Evolutionary conservation across 1,140 invertebrate species (phyloP).

Genomic region (Brachionus paranguensis): DNA sequence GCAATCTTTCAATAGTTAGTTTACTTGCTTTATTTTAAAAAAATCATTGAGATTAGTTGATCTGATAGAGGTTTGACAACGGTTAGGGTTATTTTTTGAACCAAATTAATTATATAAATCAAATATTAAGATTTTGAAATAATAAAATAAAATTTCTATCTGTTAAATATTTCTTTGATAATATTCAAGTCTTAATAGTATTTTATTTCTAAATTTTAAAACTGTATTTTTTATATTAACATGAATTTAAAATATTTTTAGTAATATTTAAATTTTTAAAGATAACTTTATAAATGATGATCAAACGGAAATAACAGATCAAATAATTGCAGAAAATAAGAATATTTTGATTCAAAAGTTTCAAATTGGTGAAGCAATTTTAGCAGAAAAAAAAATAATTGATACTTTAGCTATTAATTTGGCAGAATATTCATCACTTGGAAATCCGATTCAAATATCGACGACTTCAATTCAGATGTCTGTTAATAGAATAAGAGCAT

Average conservation of each 20-base stretch:
- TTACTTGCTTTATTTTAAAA: too few relatives aligned
- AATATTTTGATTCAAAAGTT: slow-evolving; percentile 18
- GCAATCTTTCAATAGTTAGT: too few relatives aligned
- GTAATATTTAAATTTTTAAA: background rate
- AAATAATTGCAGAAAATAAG: background rate
- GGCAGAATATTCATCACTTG: background rate
- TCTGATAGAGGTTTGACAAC: too few relatives aligned
- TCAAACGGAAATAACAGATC: background rate
- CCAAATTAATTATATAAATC: too few relatives aligned
- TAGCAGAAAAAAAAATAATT: background rate
- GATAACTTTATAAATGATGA: background rate
- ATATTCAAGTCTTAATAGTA: background rate
- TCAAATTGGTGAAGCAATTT: background rate
- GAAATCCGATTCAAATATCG: background rate
- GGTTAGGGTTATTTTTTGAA: too few relatives aligned
- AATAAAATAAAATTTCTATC: too few relatives aligned
- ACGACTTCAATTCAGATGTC: background rate
- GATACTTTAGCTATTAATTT: background rate
- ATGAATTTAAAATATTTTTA: background rate
- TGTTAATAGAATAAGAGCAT: background rate
- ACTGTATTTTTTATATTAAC: too few relatives aligned
- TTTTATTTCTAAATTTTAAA: background rate
- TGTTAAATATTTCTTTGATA: too few relatives aligned
- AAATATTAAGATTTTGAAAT: too few relatives aligned
- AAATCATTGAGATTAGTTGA: too few relatives aligned